Evolutionary conservation across 2,888 invertebrate genomes (phyloP).

Genomic region (Harmothoe impar): DNA sequence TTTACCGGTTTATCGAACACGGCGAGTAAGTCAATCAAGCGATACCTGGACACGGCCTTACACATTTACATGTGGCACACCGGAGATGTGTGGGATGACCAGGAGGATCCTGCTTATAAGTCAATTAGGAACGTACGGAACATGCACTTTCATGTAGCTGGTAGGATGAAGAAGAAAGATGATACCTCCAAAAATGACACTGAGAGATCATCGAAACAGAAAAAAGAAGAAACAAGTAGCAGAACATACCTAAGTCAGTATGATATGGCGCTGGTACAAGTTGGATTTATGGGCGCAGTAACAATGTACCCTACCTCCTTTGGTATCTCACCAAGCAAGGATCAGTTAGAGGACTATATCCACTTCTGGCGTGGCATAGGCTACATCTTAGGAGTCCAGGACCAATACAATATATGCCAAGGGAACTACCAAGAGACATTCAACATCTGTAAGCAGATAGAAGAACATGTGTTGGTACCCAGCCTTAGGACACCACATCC

Average conservation of each 20-base stretch:
- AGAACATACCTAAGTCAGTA: slow-evolving; percentile 87
- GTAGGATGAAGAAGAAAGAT: slow-evolving; percentile 75
- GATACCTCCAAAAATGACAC: slow-evolving; percentile 73
- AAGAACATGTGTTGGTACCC: slow-evolving; percentile 73
- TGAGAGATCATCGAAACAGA: not conserved
- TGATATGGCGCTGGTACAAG: slow-evolving; percentile 93
- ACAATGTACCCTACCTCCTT: slow-evolving; percentile 87
- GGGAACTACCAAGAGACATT: slow-evolving; percentile 72
- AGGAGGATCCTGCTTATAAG: slow-evolving; percentile 84
- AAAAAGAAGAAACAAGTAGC: not conserved
- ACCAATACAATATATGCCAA: slow-evolving; percentile 83
- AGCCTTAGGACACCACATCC: slow-evolving; percentile 74
- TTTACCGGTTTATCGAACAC: slow-evolving; percentile 89
- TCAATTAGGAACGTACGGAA: slow-evolving; percentile 84
- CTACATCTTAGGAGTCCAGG: slow-evolving; percentile 91
- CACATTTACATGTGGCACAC: slow-evolving; percentile 92
- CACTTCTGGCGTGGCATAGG: slow-evolving; percentile 94
- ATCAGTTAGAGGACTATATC: slow-evolving; percentile 89
- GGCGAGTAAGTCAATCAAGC: slow-evolving; percentile 87
- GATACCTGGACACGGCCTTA: slow-evolving; percentile 91
- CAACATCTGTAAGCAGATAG: slow-evolving; percentile 76
- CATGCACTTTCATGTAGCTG: slow-evolving; percentile 85
- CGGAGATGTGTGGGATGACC: slow-evolving; percentile 86
- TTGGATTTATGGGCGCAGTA: slow-evolving; percentile 92
- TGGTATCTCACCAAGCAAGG: slow-evolving; percentile 87